Conservation (phyloP, 2,888 invertebrate species). For the Lumbricus terrestris region DNA sequence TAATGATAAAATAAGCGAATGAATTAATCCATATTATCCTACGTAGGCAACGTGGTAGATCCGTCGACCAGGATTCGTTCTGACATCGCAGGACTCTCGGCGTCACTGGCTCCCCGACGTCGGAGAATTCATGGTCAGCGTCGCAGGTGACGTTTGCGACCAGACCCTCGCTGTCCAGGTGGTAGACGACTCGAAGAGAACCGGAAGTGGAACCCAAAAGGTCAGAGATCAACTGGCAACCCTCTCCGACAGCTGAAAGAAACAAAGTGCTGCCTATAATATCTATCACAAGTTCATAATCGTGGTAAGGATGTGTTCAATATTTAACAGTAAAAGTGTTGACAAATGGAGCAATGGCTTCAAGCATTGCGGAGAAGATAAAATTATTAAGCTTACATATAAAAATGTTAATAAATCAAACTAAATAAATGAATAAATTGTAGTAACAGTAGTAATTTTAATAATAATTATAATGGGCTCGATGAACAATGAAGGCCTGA, state of each 20-base stretch:
- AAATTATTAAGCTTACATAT: too few species aligned
- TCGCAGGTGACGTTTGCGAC: constrained; percentile 33
- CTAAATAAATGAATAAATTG: too few species aligned
- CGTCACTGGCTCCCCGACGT: constrained; percentile 18
- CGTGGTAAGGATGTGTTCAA: too few species aligned
- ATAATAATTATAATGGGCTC: too few species aligned
- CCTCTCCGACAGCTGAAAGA: background rate
- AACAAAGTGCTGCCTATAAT: background rate
- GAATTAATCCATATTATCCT: background rate
- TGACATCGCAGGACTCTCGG: constrained; percentile 15
- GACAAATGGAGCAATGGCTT: too few species aligned
- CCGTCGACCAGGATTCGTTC: constrained; percentile 23
- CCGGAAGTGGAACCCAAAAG: background rate
- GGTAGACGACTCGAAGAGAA: constrained; percentile 23
- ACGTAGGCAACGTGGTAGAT: constrained; percentile 20
- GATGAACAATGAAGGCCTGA: too few species aligned
- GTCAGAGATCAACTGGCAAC: background rate
- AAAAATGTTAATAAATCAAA: too few species aligned
- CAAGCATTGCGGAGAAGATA: too few species aligned
- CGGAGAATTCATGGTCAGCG: constrained; percentile 24
- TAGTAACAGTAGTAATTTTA: too few species aligned
- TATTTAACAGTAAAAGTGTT: too few species aligned
- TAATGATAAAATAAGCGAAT: too few species aligned
- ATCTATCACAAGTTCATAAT: background rate
- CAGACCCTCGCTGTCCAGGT: constrained; percentile 25